Percentiles rank a stretch among this genome's conserved stretches.
phyloP scores from a whole-genome alignment of 2,888 invertebrate genomes.

The Lydus trimaculatus region DNA sequence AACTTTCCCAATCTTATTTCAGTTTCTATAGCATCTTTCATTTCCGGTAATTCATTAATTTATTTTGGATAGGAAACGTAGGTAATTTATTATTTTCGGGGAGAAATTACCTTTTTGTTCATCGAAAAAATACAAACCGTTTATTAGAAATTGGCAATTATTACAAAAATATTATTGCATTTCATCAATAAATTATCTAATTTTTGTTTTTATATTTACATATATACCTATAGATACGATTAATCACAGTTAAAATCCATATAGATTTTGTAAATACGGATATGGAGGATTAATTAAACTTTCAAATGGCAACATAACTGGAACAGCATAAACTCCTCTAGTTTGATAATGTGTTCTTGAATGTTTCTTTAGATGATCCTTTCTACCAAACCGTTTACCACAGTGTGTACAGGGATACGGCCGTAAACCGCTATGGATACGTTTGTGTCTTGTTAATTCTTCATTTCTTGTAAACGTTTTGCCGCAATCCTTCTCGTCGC shows the following conservation, averaged over 20 bases:
- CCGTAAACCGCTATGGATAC: slow-evolving; percentile 86
- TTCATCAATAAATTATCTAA: neutral
- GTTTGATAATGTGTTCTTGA: slow-evolving; percentile 80
- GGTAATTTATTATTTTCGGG: too few species aligned
- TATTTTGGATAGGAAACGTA: neutral
- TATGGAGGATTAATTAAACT: slow-evolving; percentile 52
- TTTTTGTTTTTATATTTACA: too few species aligned
- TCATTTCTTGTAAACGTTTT: slow-evolving; percentile 93
- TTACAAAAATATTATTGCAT: slow-evolving; percentile 10
- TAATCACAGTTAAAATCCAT: slow-evolving; percentile 39
- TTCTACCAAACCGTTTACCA: slow-evolving; percentile 90
- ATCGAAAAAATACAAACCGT: too few species aligned
- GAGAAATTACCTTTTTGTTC: too few species aligned
- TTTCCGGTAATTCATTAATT: neutral
- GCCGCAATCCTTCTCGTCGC: slow-evolving; percentile 84
- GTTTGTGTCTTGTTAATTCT: slow-evolving; percentile 88
- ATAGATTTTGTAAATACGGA: slow-evolving; percentile 47
- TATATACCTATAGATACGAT: neutral
- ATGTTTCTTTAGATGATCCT: slow-evolving; percentile 95
- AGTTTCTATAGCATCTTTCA: neutral
- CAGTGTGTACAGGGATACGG: slow-evolving; percentile 89
- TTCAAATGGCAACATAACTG: slow-evolving; percentile 58
- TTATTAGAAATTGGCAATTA: neutral
- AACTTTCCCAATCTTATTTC: neutral
- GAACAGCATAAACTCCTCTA: slow-evolving; percentile 61